Percentiles rank a stretch among this genome's conserved stretches.
Evolutionary conservation across 2,797 vertebrate genomes (phyloP).

Genomic region (Falco peregrinus): DNA sequence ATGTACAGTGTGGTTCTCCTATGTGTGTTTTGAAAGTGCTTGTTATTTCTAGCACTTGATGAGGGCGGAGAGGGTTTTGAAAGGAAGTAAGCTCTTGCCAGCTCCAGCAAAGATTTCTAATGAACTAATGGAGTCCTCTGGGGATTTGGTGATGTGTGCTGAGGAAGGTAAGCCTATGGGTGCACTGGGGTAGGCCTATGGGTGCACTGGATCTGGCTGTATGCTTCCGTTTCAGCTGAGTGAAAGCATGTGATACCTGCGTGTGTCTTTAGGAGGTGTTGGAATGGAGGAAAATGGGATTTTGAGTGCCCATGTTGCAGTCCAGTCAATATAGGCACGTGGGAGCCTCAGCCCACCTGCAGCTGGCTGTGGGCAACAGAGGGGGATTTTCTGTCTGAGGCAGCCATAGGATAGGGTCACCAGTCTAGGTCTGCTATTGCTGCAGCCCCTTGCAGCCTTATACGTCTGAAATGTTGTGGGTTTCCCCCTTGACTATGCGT

Average conservation of each 20-base stretch:
- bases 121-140: fast-evolving
- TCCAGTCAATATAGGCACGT: background rate
- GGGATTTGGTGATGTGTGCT: background rate
- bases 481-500: background rate
- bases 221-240: background rate
- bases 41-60: background rate
- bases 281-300: background rate
- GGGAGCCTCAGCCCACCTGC: background rate
- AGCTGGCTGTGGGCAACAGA: background rate
- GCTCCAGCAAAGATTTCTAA: background rate
- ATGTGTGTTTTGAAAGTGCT: background rate
- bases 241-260: background rate
- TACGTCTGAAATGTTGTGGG: too few species aligned
- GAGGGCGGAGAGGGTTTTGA: background rate
- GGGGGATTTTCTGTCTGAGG: background rate
- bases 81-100: background rate
- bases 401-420: background rate
- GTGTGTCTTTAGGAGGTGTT: background rate
- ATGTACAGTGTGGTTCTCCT: background rate
- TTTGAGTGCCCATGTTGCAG: background rate
- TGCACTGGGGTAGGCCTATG: too few species aligned
- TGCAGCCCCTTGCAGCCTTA: too few species aligned
- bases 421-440: background rate
- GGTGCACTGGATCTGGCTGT: background rate
- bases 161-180: background rate